phyloP scores from a whole-genome alignment of 2,113 vertebrate species.

The Takifugu flavidus region DNA sequence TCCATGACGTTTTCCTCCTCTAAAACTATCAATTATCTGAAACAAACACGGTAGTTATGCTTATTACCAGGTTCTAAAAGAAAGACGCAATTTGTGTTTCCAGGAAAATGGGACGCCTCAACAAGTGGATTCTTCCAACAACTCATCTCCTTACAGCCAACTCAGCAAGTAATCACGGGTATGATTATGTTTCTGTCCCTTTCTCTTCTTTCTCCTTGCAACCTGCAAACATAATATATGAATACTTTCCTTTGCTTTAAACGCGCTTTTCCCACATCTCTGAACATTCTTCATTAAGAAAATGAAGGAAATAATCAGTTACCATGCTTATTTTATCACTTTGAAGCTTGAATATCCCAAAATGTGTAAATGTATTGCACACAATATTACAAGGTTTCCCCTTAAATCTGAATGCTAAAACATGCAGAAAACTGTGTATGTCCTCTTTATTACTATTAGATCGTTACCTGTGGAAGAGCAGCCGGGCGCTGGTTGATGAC shows the following conservation, averaged over 20 bases:
- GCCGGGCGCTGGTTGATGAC: constrained; percentile 47
- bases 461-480: constrained; percentile 33
- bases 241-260: no score
- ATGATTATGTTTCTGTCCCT: constrained; percentile 23
- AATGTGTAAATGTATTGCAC: no score
- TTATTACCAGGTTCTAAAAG: constrained; percentile 45
- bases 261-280: no score
- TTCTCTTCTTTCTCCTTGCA: no score
- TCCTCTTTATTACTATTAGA: not conserved
- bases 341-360: no score
- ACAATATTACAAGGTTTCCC: no score
- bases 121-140: constrained; percentile 92
- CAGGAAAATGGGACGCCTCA: constrained; percentile 91
- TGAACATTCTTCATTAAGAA: no score
- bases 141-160: constrained; percentile 95
- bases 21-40: constrained; percentile 46
- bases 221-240: no score
- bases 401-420: no score
- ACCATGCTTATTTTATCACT: no score
- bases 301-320: no score
- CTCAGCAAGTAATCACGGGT: constrained; percentile 97
- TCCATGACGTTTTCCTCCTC: constrained; percentile 24
- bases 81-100: constrained; percentile 48
- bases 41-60: constrained; percentile 14
- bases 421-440: not conserved